A percentile compares a stretch with the other conserved stretches of the same genome.
phyloP scores from a whole-genome alignment of 2,113 vertebrate genomes.

The Phaethornis superciliosus region DNA sequence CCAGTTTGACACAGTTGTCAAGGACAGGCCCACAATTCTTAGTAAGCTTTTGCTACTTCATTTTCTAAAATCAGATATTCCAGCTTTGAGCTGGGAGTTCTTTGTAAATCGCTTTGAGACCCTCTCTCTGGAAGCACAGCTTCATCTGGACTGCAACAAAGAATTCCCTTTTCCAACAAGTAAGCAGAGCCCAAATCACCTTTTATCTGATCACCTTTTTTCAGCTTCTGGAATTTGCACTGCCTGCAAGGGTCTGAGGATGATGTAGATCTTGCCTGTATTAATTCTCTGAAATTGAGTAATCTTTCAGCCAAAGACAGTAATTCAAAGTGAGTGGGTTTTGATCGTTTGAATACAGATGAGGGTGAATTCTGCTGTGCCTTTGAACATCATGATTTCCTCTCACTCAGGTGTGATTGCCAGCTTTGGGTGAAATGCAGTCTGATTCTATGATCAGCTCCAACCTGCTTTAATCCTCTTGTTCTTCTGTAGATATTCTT shows the following conservation, averaged over 20 bases:
- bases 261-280: background rate
- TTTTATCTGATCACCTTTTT: background rate
- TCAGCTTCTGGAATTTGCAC: background rate
- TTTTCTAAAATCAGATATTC: slow-evolving; percentile 94
- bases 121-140: slow-evolving; percentile 95
- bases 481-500: background rate
- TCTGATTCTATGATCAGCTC: background rate
- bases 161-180: slow-evolving; percentile 99
- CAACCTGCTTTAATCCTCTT: background rate
- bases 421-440: background rate
- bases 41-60: slow-evolving; percentile 96
- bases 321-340: background rate
- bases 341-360: background rate
- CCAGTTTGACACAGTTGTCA: slow-evolving; percentile 97
- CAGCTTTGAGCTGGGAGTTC: slow-evolving; percentile 98
- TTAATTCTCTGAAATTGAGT: background rate
- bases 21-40: slow-evolving; percentile 95
- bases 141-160: slow-evolving; percentile 99
- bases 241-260: background rate
- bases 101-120: slow-evolving; percentile 99
- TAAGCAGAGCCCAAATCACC: slow-evolving; percentile 71
- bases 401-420: background rate
- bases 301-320: background rate
- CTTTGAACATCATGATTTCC: background rate
- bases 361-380: background rate